Percentiles rank a stretch among this genome's conserved stretches.
Conservation (phyloP, 1,140 invertebrate genomes). For the Thereuonema tuberculata region DNA sequence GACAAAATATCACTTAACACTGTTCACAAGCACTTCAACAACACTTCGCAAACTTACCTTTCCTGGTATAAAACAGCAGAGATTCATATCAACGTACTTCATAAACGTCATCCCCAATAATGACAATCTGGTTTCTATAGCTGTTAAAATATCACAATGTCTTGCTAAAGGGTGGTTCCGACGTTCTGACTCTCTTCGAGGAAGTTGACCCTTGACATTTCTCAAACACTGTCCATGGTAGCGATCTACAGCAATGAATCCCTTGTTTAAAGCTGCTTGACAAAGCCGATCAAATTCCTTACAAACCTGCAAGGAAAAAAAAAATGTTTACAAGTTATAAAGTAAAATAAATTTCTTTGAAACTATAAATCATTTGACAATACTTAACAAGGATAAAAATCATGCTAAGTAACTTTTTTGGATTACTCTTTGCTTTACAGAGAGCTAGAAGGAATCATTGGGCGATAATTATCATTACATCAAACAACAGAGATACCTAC, state of each 20-base stretch:
- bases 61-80: constrained; percentile 87
- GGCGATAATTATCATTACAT: too few relatives aligned
- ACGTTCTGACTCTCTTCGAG: constrained; percentile 74
- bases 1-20: neutral
- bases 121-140: constrained; percentile 77
- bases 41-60: constrained; percentile 45
- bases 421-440: too few relatives aligned
- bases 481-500: too few relatives aligned
- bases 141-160: constrained; percentile 76
- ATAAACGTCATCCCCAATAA: constrained; percentile 84
- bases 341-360: constrained; percentile 5
- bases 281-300: constrained; percentile 58
- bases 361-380: constrained; percentile 5
- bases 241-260: constrained; percentile 62
- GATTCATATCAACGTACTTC: constrained; percentile 62
- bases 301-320: constrained; percentile 49
- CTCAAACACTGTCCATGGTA: constrained; percentile 50
- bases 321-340: constrained; percentile 14
- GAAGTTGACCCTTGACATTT: constrained; percentile 61
- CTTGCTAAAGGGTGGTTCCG: constrained; percentile 64
- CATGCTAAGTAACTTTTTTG: too few relatives aligned
- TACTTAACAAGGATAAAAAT: too few relatives aligned
- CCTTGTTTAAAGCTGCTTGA: constrained; percentile 57
- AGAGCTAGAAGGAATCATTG: too few relatives aligned
- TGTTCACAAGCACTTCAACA: constrained; percentile 6